Percentiles rank a stretch among this genome's conserved stretches.
These are phyloP conservation scores for Oryctolagus cuniculus DNA, from an alignment of 2,113 vertebrate genomes.

Conservation along the genomic window DNA sequence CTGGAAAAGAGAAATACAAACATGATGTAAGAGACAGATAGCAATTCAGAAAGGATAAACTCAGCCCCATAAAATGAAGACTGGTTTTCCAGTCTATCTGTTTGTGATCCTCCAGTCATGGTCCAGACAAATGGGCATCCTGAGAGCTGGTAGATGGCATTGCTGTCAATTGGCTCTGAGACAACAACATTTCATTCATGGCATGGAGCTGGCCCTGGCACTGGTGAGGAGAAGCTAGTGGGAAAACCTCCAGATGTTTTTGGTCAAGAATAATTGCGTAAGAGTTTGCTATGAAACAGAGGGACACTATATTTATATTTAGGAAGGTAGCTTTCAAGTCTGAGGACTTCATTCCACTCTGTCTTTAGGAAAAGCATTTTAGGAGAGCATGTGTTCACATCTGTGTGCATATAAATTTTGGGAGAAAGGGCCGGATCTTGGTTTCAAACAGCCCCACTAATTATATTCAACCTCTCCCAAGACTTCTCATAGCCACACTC, in stretches of 20 bases:
- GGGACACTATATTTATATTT: not conserved
- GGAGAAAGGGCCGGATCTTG: not conserved
- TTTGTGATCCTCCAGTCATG: not conserved
- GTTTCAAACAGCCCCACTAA: not conserved
- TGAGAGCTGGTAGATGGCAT: not conserved
- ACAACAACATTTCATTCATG: not conserved
- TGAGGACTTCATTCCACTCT: not conserved
- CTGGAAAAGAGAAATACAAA: not conserved
- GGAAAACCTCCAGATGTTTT: not conserved
- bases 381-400: not conserved
- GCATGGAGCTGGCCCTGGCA: accelerated
- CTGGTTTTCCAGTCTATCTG: not conserved
- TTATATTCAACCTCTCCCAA: not conserved
- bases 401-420: not conserved
- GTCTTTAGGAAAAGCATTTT: not conserved
- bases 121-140: not conserved
- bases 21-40: slow-evolving; percentile 1
- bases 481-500: not conserved
- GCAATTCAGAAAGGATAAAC: not conserved
- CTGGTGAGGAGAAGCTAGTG: not conserved
- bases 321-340: not conserved
- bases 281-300: not conserved
- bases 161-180: not conserved
- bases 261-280: not conserved
- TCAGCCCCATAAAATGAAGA: not conserved